Evolutionary conservation across 2,113 vertebrate genomes (phyloP), one percentile per base, ranked within the genome.

Genomic region (Antennarius striatus): DNA sequence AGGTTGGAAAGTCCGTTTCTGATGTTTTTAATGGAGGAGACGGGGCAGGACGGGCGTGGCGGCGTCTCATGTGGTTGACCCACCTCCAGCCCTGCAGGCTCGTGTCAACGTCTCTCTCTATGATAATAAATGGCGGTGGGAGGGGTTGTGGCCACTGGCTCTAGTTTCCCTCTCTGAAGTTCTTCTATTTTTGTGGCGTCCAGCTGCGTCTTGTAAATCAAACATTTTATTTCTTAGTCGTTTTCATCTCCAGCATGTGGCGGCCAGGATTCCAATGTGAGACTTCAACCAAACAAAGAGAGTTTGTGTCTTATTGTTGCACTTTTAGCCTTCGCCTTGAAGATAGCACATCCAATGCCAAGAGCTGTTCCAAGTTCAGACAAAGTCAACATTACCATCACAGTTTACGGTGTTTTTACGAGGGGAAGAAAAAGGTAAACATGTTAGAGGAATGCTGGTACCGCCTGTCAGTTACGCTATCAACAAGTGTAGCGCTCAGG

Each of bases 1-100:
- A 86, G 83, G 79, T 87, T 86, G 86, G 87, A 91, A 92, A 91
- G 85, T 85, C 87, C 81, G 72, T 85, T 88, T 84, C 71, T 82
- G 82, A 49, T 77, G 77, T 75, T 15, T 40, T 40, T 40, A 40
- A 84, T 85, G 75, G 67, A 80, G 75, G 40, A 77, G 68, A 80
- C 81, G 74, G 75, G 72, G 65, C 87, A 71, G 66, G 47, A 57
- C 90, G 89, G 89, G 88, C 84, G 90, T 89, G 89, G 88, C 82
- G 65, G 75, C 77, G 78, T 90, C 79, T 90, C 57, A 75, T 91
- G 87, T 87, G 90, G 89, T 88, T 79, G 59, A 73, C 46, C 74
- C 78, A 77, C 80, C 81, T 81, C 80, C 11, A 57, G 60, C 83
- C 82, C 83, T 87, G 65, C 40, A 77, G 87, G 84, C 77, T 71